phyloP scores from a whole-genome alignment of 2,888 invertebrate genomes.

The Lucinisca nassula region DNA sequence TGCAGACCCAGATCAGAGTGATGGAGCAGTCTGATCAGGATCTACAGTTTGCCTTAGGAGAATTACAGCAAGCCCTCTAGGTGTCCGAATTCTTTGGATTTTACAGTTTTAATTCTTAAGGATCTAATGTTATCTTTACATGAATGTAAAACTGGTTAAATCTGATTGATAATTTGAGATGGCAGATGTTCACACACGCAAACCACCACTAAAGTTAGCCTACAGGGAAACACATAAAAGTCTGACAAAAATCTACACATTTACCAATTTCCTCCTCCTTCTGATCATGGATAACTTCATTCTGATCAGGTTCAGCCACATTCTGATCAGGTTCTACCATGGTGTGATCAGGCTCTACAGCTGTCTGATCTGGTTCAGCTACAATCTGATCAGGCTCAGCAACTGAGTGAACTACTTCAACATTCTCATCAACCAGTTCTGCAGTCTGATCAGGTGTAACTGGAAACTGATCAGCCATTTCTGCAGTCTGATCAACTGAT shows the following conservation, averaged over 20 bases:
- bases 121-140: too few species aligned
- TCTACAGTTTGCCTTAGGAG: too few species aligned
- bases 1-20: too few species aligned
- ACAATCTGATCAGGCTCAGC: background rate
- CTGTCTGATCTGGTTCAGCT: background rate
- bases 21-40: too few species aligned
- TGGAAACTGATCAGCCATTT: background rate
- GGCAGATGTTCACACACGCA: background rate
- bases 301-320: background rate
- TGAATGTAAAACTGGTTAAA: too few species aligned
- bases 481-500: background rate
- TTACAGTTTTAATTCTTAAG: too few species aligned
- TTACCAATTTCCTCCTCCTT: constrained; percentile 11
- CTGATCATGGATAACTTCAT: background rate
- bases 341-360: background rate
- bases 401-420: background rate
- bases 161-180: background rate
- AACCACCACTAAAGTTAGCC: constrained; percentile 8
- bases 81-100: too few species aligned
- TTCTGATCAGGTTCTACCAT: background rate
- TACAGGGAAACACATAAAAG: background rate
- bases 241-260: constrained; percentile 3
- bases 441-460: background rate
- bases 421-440: background rate
- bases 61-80: too few species aligned